These are phyloP conservation scores for Anguilla obscura DNA, from an alignment of 2,797 vertebrate species.

Conservation along the genomic window DNA sequence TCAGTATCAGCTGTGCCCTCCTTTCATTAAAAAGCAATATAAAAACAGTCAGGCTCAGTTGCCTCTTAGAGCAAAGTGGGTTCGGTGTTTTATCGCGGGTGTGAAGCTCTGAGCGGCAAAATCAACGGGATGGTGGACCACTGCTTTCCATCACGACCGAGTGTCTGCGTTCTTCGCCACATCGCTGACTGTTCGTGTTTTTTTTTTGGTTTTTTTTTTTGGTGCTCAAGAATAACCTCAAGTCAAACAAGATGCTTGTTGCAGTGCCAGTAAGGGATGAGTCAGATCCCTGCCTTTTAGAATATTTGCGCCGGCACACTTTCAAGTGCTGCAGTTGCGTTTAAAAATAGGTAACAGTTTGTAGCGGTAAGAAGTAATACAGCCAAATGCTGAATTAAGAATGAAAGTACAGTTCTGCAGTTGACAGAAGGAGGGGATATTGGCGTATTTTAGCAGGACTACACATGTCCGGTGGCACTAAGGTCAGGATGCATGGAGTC, in stretches of 20 bases:
- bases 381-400: not conserved
- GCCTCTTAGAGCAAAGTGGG: conserved; percentile 59
- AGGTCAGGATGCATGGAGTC: not conserved
- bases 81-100: conserved; percentile 55
- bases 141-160: conserved; percentile 68
- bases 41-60: conserved; percentile 75
- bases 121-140: conserved; percentile 47
- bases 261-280: not conserved
- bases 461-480: not conserved
- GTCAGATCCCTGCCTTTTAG: not conserved
- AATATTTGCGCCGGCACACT: not conserved
- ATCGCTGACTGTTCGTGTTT: conserved; percentile 33
- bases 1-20: conserved; percentile 48
- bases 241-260: not conserved
- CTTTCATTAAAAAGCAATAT: conserved; percentile 77
- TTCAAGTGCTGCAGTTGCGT: not conserved
- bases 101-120: conserved; percentile 41
- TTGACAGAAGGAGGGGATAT: not conserved
- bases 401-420: not conserved
- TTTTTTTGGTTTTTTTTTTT: not conserved
- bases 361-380: not conserved
- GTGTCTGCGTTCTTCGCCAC: conserved; percentile 60
- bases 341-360: not conserved
- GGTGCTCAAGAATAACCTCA: not conserved
- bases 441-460: not conserved